Conservation (phyloP, 2,888 invertebrate species). For the Dasypogon diadema region DNA sequence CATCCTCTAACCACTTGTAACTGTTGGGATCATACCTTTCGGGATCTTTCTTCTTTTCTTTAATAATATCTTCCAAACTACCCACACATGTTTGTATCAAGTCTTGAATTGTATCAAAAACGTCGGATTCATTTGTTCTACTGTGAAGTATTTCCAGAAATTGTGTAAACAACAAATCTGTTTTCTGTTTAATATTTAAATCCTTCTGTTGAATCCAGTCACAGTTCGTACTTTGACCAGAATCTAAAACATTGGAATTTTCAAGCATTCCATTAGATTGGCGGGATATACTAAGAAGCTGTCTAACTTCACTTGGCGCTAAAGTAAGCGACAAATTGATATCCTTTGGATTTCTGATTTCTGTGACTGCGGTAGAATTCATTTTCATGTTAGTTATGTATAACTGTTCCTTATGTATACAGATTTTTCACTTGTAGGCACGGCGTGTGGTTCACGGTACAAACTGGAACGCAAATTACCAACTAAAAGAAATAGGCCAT, state of each 20-base stretch:
- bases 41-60: slow-evolving; percentile 26
- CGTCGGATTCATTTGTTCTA: slow-evolving; percentile 60
- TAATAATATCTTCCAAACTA: slow-evolving; percentile 56
- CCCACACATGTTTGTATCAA: slow-evolving; percentile 57
- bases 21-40: slow-evolving; percentile 60
- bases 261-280: slow-evolving; percentile 25
- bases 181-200: slow-evolving; percentile 60
- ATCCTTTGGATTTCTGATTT: slow-evolving; percentile 50
- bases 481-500: too few relatives aligned
- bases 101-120: slow-evolving; percentile 58
- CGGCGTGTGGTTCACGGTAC: too few relatives aligned
- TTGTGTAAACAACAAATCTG: slow-evolving; percentile 63
- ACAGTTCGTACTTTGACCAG: not conserved
- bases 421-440: too few relatives aligned
- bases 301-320: slow-evolving; percentile 61
- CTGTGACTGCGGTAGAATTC: not conserved
- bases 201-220: not conserved
- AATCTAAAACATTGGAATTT: slow-evolving; percentile 51
- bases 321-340: slow-evolving; percentile 61
- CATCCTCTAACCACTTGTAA: slow-evolving; percentile 78
- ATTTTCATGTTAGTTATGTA: too few relatives aligned
- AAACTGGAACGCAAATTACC: too few relatives aligned
- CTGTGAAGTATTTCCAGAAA: slow-evolving; percentile 66
- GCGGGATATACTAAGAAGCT: slow-evolving; percentile 58
- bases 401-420: too few relatives aligned